Evolutionary conservation across 2,797 vertebrate genomes (phyloP).

Genomic region (Streptopelia turtur): DNA sequence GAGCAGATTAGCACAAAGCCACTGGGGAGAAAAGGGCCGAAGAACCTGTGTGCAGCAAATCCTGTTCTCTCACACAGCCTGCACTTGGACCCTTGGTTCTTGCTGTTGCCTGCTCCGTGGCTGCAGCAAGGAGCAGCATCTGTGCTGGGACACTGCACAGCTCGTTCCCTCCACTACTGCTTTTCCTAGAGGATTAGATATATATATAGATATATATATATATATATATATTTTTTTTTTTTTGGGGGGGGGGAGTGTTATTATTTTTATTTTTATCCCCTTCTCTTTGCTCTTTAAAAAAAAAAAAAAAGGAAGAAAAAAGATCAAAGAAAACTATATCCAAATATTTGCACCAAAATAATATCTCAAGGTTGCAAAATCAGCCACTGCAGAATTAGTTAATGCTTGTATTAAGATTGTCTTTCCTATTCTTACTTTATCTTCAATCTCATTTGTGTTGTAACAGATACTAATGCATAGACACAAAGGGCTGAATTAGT

Average conservation of each 20-base stretch:
- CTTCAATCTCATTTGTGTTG: neutral
- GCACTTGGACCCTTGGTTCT: neutral
- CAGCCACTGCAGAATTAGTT: neutral
- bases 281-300: neutral
- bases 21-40: neutral
- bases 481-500: neutral
- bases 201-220: neutral
- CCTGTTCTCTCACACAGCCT: neutral
- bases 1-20: neutral
- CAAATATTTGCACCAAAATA: neutral
- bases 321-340: neutral
- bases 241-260: neutral
- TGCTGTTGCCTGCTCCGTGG: neutral
- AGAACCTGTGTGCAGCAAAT: neutral
- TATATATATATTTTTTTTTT: no score
- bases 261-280: neutral
- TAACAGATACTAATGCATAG: neutral
- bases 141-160: neutral
- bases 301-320: neutral
- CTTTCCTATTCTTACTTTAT: neutral
- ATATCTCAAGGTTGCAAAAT: neutral
- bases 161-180: neutral
- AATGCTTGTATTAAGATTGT: neutral
- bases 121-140: neutral
- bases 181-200: neutral